Evolutionary conservation across 2,113 vertebrate genomes (phyloP), one percentile per base, ranked within the genome.

Genomic region (Oryzias curvinotus): DNA sequence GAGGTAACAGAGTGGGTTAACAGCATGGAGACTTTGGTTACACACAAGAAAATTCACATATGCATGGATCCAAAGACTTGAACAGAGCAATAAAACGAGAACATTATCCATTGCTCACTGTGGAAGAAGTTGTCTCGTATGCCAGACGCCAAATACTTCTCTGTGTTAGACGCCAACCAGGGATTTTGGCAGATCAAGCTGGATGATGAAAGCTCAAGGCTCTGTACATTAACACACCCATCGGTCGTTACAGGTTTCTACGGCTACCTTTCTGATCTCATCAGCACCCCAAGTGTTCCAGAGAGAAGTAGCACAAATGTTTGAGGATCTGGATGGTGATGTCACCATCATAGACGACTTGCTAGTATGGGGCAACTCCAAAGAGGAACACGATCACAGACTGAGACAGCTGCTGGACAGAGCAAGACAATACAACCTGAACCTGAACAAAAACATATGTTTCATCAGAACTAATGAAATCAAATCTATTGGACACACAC

Each of bases 81-180:
- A 42, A 42, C 41, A 5, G 12, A 42, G 41, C n/a, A n/a, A n/a
- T n/a, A n/a, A n/a, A n/a, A n/a, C n/a, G n/a, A n/a, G n/a, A n/a
- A n/a, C 41, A 42, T 42, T 42, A 42, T 42, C 41, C 41, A 42
- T 42, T 42, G 41, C 1, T 47, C 19, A 78, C 50, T 19, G 28
- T 71, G 6, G 62, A 80, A 54, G 62, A 77, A 51, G 57, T 61
- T 68, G n/a, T 45, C 63, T 14, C 10, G 17, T 21, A 56, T 70
- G 54, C 41, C 73, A 55, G 65, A 72, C 16, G 56, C 58, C 26
- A 75, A 73, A 19, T 62, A 45, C 7, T 63, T 80, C 13, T 71
- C 64, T 21, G 61, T n/a, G n/a, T n/a, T n/a, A n/a, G n/a, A n/a
- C n/a, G n/a, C n/a, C n/a, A n/a, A n/a, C n/a, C n/a, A n/a, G n/a